A percentile compares a stretch with the other conserved stretches of the same genome.
phyloP scores from a whole-genome alignment of 2,113 vertebrate species.

The Mustela lutreola region DNA sequence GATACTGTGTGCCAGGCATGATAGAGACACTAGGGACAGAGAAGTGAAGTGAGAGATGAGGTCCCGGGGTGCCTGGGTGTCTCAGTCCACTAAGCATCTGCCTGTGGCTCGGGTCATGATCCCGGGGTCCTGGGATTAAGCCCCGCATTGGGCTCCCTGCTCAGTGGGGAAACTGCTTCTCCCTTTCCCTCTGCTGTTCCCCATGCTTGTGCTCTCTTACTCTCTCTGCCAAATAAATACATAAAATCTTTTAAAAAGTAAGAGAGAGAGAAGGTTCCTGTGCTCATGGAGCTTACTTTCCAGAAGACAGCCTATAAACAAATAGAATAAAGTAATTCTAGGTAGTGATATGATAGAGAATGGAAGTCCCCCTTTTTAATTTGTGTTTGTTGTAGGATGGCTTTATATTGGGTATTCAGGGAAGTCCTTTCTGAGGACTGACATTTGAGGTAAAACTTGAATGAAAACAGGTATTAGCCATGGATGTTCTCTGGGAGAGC shows the following conservation, averaged over 20 bases:
- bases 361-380: not conserved
- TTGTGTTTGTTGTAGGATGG: not conserved
- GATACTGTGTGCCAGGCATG: not conserved
- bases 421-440: not conserved
- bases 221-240: not conserved
- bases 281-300: not conserved
- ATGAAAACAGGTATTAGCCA: not conserved
- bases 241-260: not conserved
- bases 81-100: not conserved
- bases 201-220: not conserved
- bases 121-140: too few relatives aligned
- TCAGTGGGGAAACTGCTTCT: not conserved
- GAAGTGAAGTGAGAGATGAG: not conserved
- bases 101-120: not conserved
- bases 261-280: not conserved
- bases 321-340: not conserved
- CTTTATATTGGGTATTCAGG: not conserved
- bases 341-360: not conserved
- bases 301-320: not conserved
- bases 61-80: not conserved
- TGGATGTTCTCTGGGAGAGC: not conserved
- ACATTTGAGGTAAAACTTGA: constrained; percentile 20
- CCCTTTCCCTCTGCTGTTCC: not conserved
- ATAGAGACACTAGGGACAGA: not conserved
- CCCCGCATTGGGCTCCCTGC: too few relatives aligned